Base-by-base conservation (phyloP, 2,113 vertebrate genomes). In the Forbesichthys agassizii region DNA sequence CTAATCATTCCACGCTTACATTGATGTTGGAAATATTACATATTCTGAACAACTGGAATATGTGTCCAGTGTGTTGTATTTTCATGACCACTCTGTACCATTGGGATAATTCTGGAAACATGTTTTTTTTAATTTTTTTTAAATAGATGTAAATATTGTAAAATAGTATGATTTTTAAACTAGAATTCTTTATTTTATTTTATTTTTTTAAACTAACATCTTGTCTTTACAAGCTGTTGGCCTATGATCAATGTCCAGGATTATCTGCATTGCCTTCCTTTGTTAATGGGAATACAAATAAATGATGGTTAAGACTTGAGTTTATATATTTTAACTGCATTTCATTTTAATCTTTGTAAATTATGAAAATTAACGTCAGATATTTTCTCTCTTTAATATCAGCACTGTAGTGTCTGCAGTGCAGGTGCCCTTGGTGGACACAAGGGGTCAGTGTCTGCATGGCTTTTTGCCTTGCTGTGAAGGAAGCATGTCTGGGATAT, bases 271-370 rank as follows among this genome's bases (percentile, higher is more conserved):
- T 78, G 85, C 68, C 79, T 65, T 77, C 80, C 69, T 83, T 85
- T 90, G 85, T 87, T 88, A 85, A 88, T 91, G 86, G 86, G 61
- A 91, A 90, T 90, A 86, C 88, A 92, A 88, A 92, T 64, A 86
- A 77, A 65, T 54, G 20, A 81, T 73, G 64, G 61, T 85, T 75
- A 11, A 46, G 16, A 10, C n/a, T 27, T 69, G 27, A 27, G 11
- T 47, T 69, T 13, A 52, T 12, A 3, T 18, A 14, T 52, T 14
- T 60, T 7, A 42, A 6, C 36, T 42, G 36, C 33, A 18, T 33
- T 33, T 68, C 0, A 13, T 51, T 10, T 71, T 56, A 27, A 27
- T 2, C 27, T 27, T 27, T 27, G 27, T 27, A 27, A 27, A 27
- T 27, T 27, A 3, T 27, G 27, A 27, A 27, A 27, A 27, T 27